A percentile compares a stretch with the other conserved stretches of the same genome.
These are phyloP conservation scores for Hipposideros larvatus DNA, from an alignment of 2,797 vertebrate species.

Conservation along the genomic window DNA sequence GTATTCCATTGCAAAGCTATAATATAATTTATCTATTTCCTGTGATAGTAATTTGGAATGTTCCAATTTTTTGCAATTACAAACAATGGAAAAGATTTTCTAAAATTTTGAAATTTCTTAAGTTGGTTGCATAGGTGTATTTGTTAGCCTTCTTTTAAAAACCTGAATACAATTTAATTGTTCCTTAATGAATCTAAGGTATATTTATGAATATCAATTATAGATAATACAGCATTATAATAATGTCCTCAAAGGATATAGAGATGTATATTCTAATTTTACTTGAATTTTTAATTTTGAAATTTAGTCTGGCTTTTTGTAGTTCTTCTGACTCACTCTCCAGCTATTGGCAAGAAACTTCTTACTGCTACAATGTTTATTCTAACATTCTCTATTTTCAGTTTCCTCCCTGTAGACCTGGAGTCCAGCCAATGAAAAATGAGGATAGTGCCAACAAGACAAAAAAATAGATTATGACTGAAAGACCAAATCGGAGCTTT, in stretches of 20 bases:
- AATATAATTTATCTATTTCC: constrained; percentile 14
- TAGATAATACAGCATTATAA: not conserved
- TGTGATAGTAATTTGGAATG: not conserved
- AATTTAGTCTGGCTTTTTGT: constrained; percentile 12
- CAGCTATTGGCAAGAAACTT: constrained; percentile 48
- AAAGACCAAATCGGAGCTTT: constrained; percentile 26
- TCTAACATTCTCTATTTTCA: constrained; percentile 66
- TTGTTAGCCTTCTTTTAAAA: not conserved
- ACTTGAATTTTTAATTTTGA: not conserved
- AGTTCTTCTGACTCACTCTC: constrained; percentile 3
- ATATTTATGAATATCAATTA: not conserved
- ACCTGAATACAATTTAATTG: constrained; percentile 22
- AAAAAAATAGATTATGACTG: constrained; percentile 54
- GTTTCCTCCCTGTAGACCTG: constrained; percentile 54
- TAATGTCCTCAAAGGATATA: not conserved
- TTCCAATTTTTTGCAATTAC: constrained; percentile 30
- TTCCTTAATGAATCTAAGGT: constrained; percentile 6
- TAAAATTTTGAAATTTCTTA: constrained; percentile 22
- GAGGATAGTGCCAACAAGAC: constrained; percentile 47
- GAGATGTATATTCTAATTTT: not conserved
- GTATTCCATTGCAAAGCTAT: not conserved
- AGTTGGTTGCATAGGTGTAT: not conserved
- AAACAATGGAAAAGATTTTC: constrained; percentile 26
- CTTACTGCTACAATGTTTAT: constrained; percentile 44
- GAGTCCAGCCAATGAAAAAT: constrained; percentile 55